Base-by-base conservation (phyloP, 2,113 vertebrate species). In the Pipa parva region DNA sequence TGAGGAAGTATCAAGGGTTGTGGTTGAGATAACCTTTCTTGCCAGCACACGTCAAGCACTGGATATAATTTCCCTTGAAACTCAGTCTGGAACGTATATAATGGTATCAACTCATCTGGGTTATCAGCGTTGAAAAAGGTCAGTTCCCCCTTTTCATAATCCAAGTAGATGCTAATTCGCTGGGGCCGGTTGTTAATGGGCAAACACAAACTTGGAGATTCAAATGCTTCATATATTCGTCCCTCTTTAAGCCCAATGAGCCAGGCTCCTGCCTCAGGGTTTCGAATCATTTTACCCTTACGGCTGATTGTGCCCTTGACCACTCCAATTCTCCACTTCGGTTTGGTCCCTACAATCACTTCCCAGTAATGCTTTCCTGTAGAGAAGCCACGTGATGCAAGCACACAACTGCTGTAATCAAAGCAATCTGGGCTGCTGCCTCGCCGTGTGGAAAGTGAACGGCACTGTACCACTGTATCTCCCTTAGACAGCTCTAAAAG, bases 341-440 rank as follows among this genome's bases (percentile, higher is more conserved):
- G 88, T 81, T 91, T 92, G 75, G 71, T 72, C n/a, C 85, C 89
- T 39, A 93, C 91, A 0, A 83, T 80, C 49, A 93, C 88, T 76
- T 94, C 88, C 92, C 92, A 94, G 84, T 90, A 92, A 77, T 94
- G 92, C 61, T 87, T 89, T 18, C 91, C 90, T 0, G 87, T 89
- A 52, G 90, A 92, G 78, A 93, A 94, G 64, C 91, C 91, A 25
- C 76, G 82, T 75, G 62, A 85, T 74, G 89, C 80, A 51, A 92
- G 81, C 51, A 92, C 85, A 2, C 91, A 93, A 28, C 88, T 89
- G 69, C 85, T 91, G 73, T 81, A 88, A 78, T 89, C 79, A 0
- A 93, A 93, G 59, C 89, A 78, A 50, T 92, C 89, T 0, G 87
- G 85, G 60, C 87, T 89, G 81, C 87, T 88, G 69, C 81, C 80